Evolutionary conservation across 2,888 invertebrate species (phyloP), one percentile per base, ranked within the genome.

Genomic region (Phengaris alcon): DNA sequence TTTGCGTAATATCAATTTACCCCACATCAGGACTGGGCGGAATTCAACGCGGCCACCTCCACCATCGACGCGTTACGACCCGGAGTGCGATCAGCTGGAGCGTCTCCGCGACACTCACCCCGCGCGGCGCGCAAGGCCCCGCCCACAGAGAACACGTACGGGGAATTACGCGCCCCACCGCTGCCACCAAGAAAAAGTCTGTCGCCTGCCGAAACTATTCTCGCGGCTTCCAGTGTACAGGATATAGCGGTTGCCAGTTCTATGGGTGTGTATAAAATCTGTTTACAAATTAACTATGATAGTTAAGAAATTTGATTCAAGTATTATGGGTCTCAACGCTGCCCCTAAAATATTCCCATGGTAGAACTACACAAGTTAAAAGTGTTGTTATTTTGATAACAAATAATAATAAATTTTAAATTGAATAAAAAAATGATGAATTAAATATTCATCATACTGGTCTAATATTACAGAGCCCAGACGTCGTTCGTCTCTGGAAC

Each of bases 21-120:
- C 7, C n/a, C 6, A 9, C 76, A 73, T 4, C 84, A 95, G 95
- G 95, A 95, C 79, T 95, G 95, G 89, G 90, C 91, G 13, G 95
- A 94, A 77, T 95, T 95, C 89, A 95, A 95, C 87, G 95, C 95
- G 13, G 95, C 95, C 0, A 95, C 95, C 3, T 95, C 95, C 3
- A 94, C 94, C 0, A 93, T 95, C 77, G 95, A 94, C 80, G 95
- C 94, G 3, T 87, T 95, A 0, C 87, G 93, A 0, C 92, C 92
- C 0, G 85, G 87, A 0, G 88, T 86, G 0, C 92, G 95, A 0
- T 95, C 95, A 64, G 95, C 95, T 8, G 92, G 90, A 22, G 94
- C 94, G 0, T 95, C 95, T 0, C 95, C 95, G 0, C 90, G 95
- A 0, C 89, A 94, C 79, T 92, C 88, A 10, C 93, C 92, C 0